Evolutionary conservation across 2,113 vertebrate genomes (phyloP).

Genomic region (Haliaeetus leucogaster): DNA sequence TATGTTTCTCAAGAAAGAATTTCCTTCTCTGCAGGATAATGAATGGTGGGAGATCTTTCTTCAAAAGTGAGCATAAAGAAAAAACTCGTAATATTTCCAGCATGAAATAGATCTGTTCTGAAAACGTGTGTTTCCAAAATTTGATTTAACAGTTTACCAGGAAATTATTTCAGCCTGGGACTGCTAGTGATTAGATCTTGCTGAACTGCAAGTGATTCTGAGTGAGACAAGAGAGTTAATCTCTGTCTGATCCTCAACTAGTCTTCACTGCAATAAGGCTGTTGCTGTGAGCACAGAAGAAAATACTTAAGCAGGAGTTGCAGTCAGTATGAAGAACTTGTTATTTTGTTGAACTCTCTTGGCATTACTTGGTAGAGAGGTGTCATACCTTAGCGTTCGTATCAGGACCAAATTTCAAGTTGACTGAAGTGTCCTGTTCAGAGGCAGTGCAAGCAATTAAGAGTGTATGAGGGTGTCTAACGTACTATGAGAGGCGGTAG

Average conservation of each 20-base stretch:
- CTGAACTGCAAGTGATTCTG: neutral
- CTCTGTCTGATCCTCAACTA: neutral
- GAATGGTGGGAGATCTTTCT: neutral
- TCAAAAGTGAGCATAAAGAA: neutral
- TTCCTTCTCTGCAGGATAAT: neutral
- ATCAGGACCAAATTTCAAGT: neutral
- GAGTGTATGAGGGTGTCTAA: neutral
- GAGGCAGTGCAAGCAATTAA: neutral
- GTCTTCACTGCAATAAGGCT: accelerated
- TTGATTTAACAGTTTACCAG: neutral
- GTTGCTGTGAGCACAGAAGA: neutral
- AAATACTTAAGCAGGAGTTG: neutral
- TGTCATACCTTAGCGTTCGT: neutral
- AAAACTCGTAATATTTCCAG: neutral
- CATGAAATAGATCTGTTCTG: neutral
- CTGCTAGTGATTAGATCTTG: neutral
- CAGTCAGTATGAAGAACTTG: neutral
- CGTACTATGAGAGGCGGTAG: neutral
- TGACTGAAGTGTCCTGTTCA: neutral
- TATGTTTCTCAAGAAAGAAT: neutral
- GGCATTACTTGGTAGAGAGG: neutral
- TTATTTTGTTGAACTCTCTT: neutral
- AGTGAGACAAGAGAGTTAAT: neutral
- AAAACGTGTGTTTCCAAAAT: neutral
- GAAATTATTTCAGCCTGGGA: neutral